Conservation (phyloP, 2,888 invertebrate genomes). For the Resseliella maxima region DNA sequence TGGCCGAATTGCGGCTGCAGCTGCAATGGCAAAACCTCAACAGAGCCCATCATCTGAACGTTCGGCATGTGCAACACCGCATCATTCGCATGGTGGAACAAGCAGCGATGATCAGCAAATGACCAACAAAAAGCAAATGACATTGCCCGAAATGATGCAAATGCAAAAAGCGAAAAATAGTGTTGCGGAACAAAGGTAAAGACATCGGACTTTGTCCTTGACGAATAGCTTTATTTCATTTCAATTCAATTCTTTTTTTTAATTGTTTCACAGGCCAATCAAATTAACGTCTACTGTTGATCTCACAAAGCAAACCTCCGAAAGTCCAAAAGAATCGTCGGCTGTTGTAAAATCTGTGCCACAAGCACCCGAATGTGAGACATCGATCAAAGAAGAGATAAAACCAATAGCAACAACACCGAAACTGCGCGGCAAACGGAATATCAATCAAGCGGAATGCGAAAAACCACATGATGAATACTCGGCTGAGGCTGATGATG, state of each 20-base stretch:
- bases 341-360: neutral
- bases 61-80: neutral
- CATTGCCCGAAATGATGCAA: conserved; percentile 66
- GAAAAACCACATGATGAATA: conserved; percentile 70
- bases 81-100: conserved; percentile 54
- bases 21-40: conserved; percentile 48
- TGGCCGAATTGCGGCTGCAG: conserved; percentile 57
- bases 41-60: neutral
- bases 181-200: conserved; percentile 44
- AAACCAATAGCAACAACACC: conserved; percentile 65
- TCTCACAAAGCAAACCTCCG: neutral
- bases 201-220: neutral
- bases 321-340: neutral
- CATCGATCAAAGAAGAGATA: conserved; percentile 59
- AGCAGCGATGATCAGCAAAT: conserved; percentile 59
- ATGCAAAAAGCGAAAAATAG: conserved; percentile 58
- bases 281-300: neutral
- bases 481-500: conserved; percentile 75
- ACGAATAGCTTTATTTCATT: neutral
- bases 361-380: conserved; percentile 57
- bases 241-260: no score
- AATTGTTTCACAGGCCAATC: no score
- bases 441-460: conserved; percentile 60
- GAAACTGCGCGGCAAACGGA: conserved; percentile 63
- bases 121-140: conserved; percentile 64